Conservation (phyloP, 2,888 invertebrate species). For the Morinoia aosen region DNA sequence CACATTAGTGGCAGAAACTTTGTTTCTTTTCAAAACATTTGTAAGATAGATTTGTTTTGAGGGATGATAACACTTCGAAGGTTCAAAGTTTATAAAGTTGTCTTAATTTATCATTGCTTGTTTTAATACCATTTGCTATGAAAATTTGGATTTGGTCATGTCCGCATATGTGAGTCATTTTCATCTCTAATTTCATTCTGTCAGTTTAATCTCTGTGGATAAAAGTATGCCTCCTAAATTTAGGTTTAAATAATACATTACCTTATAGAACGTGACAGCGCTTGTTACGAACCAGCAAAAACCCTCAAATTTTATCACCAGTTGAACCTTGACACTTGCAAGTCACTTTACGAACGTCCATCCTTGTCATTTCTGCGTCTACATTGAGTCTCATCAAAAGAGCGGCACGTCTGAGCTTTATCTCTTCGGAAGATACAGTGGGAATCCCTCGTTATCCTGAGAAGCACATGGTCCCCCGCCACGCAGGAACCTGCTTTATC, state of each 20-base stretch:
- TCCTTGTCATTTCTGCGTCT: background rate
- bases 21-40: background rate
- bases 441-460: slow-evolving; percentile 46
- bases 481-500: slow-evolving; percentile 40
- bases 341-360: background rate
- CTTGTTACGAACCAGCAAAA: background rate
- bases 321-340: background rate
- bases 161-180: too few species aligned
- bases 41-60: background rate
- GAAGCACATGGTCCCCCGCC: slow-evolving; percentile 12
- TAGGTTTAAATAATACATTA: background rate
- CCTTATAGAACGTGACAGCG: background rate
- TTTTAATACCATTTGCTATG: too few species aligned
- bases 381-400: slow-evolving; percentile 9
- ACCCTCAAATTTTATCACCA: background rate
- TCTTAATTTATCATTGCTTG: too few species aligned
- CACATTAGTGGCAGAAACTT: background rate
- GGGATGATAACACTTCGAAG: background rate
- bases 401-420: background rate
- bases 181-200: too few species aligned
- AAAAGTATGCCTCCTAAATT: background rate
- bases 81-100: background rate
- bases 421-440: slow-evolving; percentile 23
- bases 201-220: too few species aligned
- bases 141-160: too few species aligned